phyloP scores from a whole-genome alignment of 2,888 invertebrate genomes.

The Poecilus cupreus region DNA sequence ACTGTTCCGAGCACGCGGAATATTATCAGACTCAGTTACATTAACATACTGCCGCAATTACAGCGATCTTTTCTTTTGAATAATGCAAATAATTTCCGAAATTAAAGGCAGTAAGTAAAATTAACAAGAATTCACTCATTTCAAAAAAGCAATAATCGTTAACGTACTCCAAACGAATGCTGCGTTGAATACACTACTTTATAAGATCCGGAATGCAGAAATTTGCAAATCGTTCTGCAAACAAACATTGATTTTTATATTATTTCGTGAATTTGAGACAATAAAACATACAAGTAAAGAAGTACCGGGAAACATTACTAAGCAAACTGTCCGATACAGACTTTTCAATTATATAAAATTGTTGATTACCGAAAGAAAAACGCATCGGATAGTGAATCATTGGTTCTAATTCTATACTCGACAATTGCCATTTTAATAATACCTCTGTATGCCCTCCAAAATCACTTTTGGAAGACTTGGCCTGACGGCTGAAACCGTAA shows the following conservation, averaged over 20 bases:
- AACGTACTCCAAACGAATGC: conserved; percentile 8
- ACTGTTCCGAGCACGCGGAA: conserved; percentile 4
- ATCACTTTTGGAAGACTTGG: too few species aligned
- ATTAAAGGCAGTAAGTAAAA: conserved; percentile 52
- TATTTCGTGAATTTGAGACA: not conserved
- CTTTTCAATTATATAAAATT: too few species aligned
- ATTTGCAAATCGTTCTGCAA: not conserved
- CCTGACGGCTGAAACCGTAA: too few species aligned
- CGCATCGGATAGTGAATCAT: too few species aligned
- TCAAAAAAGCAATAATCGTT: conserved; percentile 57
- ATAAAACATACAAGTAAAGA: too few species aligned
- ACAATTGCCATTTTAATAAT: too few species aligned
- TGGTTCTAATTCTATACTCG: too few species aligned
- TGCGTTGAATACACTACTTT: not conserved
- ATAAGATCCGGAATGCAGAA: not conserved
- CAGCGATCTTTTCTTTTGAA: conserved; percentile 56
- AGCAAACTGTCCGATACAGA: too few species aligned
- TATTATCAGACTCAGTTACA: conserved; percentile 44
- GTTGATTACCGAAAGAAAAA: too few species aligned
- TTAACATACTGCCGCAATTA: conserved; percentile 57
- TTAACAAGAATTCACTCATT: conserved; percentile 54
- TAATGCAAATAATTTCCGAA: conserved; percentile 58
- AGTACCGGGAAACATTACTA: too few species aligned
- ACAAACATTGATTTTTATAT: too few species aligned
- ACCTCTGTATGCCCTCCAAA: too few species aligned